Conservation (phyloP, 2,888 invertebrate genomes). For the Pyralis farinalis region DNA sequence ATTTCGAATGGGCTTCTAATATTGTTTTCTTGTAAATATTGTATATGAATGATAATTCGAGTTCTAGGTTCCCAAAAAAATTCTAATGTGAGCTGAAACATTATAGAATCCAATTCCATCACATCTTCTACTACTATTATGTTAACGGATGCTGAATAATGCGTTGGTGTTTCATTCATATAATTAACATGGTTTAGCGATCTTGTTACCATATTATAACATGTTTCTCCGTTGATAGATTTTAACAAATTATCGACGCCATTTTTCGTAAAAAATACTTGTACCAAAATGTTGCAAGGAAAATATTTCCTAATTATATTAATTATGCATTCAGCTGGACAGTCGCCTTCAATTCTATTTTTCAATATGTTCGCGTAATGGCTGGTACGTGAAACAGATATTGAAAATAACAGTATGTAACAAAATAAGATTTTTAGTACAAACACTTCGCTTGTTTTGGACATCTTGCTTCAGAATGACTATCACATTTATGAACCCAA, state of each 20-base stretch:
- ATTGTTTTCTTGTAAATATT: slow-evolving; percentile 21
- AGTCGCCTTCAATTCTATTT: not conserved
- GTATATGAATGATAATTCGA: slow-evolving; percentile 33
- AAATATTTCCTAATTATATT: slow-evolving; percentile 10
- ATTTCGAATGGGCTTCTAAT: slow-evolving; percentile 28
- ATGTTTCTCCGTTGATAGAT: slow-evolving; percentile 4
- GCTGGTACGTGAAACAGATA: not conserved
- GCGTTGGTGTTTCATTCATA: slow-evolving; percentile 1
- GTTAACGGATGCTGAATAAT: slow-evolving; percentile 25
- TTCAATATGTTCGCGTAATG: not conserved
- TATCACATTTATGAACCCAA: no score
- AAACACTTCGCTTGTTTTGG: no score
- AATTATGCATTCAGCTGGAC: slow-evolving; percentile 5
- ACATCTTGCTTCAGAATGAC: no score
- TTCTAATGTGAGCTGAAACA: slow-evolving; percentile 33
- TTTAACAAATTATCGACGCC: not conserved
- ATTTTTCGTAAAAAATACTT: not conserved
- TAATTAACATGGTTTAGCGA: not conserved
- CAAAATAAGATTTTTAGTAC: not conserved
- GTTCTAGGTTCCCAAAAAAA: slow-evolving; percentile 49
- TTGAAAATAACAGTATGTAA: not conserved
- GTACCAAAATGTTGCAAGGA: slow-evolving; percentile 5
- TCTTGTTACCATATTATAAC: slow-evolving; percentile 12
- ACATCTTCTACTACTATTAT: slow-evolving; percentile 33
- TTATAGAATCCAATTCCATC: slow-evolving; percentile 24